A percentile compares a stretch with the other conserved stretches of the same genome.
Evolutionary conservation across 2,888 invertebrate genomes (phyloP).

Genomic region (Heliconius charithonia): DNA sequence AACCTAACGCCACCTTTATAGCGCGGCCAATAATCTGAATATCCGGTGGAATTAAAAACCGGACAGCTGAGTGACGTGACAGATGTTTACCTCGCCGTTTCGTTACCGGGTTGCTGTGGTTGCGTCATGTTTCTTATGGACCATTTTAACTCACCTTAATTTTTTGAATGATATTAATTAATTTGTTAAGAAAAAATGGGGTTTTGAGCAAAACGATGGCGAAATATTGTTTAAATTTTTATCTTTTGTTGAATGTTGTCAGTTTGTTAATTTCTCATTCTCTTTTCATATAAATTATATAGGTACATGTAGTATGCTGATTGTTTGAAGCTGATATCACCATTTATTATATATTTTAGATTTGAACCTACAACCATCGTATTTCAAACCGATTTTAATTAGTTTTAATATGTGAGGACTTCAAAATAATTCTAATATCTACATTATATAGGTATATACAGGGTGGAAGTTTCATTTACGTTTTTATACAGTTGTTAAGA

Average conservation of each 20-base stretch:
- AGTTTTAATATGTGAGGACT: no score
- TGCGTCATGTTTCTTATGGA: slow-evolving; percentile 31
- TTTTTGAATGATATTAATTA: not conserved
- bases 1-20: slow-evolving; percentile 31
- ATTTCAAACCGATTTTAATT: no score
- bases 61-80: slow-evolving; percentile 55
- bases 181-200: no score
- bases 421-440: no score
- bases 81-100: slow-evolving; percentile 53
- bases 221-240: no score
- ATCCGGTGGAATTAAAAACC: slow-evolving; percentile 52
- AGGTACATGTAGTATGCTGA: no score
- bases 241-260: not conserved
- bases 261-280: not conserved
- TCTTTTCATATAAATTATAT: not conserved
- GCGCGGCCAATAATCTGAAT: slow-evolving; percentile 33
- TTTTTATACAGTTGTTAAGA: no score
- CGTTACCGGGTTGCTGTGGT: slow-evolving; percentile 30
- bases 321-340: not conserved
- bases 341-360: no score
- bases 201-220: no score
- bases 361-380: no score
- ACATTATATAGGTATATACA: no score
- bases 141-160: slow-evolving; percentile 9
- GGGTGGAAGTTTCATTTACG: no score